Conservation (phyloP, 2,888 invertebrate genomes). For the Prosapia bicincta region DNA sequence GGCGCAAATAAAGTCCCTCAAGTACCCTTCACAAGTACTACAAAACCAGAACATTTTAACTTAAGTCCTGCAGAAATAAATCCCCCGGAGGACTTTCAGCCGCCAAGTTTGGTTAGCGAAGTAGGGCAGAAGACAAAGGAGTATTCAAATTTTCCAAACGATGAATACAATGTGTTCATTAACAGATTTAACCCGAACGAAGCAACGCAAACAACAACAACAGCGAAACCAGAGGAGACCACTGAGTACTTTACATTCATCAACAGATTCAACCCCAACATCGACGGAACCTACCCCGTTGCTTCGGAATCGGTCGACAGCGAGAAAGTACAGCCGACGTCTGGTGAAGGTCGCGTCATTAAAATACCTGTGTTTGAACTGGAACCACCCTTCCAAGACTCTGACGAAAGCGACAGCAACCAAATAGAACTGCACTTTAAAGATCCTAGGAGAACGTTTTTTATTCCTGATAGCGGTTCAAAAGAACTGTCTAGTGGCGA, state of each 20-base stretch:
- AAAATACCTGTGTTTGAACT: conserved; percentile 16
- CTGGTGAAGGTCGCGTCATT: neutral
- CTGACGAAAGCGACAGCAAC: conserved; percentile 26
- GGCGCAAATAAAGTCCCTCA: neutral
- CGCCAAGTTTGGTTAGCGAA: neutral
- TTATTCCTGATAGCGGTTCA: conserved; percentile 60
- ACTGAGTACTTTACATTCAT: conserved; percentile 14
- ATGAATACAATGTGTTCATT: conserved; percentile 23
- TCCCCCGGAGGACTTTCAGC: neutral
- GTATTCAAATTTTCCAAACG: conserved; percentile 9
- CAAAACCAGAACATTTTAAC: neutral
- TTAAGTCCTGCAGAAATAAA: neutral
- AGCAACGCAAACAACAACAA: neutral
- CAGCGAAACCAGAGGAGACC: neutral
- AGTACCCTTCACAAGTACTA: neutral
- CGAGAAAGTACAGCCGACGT: neutral
- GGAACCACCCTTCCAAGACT: conserved; percentile 18
- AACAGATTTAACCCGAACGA: conserved; percentile 23
- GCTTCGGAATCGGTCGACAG: no score
- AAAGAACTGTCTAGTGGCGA: conserved; percentile 55
- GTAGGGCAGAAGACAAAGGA: no score
- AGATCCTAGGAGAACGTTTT: conserved; percentile 58
- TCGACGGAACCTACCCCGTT: neutral
- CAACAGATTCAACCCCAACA: conserved; percentile 11
- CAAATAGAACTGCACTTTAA: conserved; percentile 44